A percentile compares a stretch with the other conserved stretches of the same genome.
Conservation (phyloP, 1,140 invertebrate genomes). For the Euwallacea similis region DNA sequence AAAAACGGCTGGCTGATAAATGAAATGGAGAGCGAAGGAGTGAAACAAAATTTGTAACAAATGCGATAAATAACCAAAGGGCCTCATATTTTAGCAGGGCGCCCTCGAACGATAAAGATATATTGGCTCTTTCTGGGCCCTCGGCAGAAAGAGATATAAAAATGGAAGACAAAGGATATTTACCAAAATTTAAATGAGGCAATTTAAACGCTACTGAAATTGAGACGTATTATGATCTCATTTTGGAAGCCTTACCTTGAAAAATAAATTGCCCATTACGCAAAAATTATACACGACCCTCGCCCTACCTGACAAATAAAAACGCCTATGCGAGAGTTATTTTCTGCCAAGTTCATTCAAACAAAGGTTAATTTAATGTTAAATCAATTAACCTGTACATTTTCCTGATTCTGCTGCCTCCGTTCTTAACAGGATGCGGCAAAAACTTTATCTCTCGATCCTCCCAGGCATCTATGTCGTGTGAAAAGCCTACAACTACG, state of each 20-base stretch:
- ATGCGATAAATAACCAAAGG: constrained; percentile 11
- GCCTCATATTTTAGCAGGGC: constrained; percentile 13
- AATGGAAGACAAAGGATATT: constrained; percentile 33
- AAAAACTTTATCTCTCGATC: too few species aligned
- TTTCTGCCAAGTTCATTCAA: background rate
- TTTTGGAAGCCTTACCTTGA: constrained; percentile 22
- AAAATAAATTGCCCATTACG: constrained; percentile 35
- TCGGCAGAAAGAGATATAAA: constrained; percentile 20
- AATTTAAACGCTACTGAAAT: constrained; percentile 23
- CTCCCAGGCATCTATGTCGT: too few species aligned
- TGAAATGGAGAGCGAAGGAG: too few species aligned
- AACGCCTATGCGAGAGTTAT: constrained; percentile 23
- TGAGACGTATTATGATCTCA: constrained; percentile 32
- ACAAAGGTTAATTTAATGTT: too few species aligned
- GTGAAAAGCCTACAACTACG: too few species aligned
- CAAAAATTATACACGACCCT: constrained; percentile 27
- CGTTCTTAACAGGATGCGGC: too few species aligned
- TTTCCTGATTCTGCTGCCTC: too few species aligned
- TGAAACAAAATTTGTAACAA: constrained; percentile 16
- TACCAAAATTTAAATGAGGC: constrained; percentile 35
- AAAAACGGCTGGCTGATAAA: too few species aligned
- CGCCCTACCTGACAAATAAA: constrained; percentile 28
- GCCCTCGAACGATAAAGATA: constrained; percentile 21
- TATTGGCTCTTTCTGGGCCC: background rate
- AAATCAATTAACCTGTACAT: too few species aligned